Conservation (phyloP, 2,113 vertebrate species). For the Mormyrus lacerda region DNA sequence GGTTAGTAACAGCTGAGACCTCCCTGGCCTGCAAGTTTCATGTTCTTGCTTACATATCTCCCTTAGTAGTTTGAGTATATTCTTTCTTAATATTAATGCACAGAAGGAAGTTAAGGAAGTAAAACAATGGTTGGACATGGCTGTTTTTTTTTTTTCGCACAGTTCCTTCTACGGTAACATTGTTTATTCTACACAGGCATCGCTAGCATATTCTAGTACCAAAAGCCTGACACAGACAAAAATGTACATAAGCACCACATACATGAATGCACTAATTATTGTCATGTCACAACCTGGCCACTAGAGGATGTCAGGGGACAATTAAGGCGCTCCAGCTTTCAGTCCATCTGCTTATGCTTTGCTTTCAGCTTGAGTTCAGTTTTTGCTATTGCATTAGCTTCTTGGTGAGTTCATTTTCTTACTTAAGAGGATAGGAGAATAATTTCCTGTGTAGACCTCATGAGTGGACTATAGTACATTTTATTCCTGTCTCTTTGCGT, state of each 20-base stretch:
- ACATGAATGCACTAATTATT: neutral
- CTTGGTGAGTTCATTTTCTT: neutral
- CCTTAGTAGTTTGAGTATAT: neutral
- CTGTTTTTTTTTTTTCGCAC: neutral
- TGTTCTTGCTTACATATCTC: neutral
- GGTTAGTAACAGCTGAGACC: neutral
- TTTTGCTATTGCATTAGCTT: neutral
- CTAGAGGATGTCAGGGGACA: neutral
- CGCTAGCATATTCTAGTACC: neutral
- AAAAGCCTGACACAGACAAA: neutral
- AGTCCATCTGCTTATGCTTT: neutral
- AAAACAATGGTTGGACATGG: neutral
- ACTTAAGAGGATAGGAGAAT: neutral
- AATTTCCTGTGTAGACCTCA: neutral
- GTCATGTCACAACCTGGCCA: neutral
- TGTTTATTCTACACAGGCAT: neutral
- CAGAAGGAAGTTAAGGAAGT: neutral
- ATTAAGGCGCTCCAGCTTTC: neutral
- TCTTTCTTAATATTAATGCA: neutral
- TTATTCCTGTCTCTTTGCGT: neutral
- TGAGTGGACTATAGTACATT: neutral
- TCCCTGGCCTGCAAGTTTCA: neutral
- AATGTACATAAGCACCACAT: neutral
- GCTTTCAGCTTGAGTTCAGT: neutral
- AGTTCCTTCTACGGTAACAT: neutral